Evolutionary conservation across 2,797 vertebrate species (phyloP).

Genomic region (Leptatherina wallacei): DNA sequence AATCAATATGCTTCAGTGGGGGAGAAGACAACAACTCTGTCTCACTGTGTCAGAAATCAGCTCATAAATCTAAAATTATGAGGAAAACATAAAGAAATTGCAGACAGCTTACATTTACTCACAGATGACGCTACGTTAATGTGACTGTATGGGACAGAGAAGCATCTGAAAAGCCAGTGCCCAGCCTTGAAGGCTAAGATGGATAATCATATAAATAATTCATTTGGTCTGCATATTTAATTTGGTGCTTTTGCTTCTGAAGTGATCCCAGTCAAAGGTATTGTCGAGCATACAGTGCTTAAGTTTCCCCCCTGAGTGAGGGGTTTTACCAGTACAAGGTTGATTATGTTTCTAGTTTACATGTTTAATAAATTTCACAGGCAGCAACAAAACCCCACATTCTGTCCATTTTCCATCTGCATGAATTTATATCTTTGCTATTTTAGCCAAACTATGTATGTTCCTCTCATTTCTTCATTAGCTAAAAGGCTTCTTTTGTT

Average conservation of each 20-base stretch:
- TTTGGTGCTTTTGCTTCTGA: constrained; percentile 64
- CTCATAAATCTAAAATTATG: not conserved
- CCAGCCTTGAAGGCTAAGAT: constrained; percentile 43
- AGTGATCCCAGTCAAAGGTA: constrained; percentile 45
- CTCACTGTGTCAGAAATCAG: not conserved
- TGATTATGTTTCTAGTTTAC: not conserved
- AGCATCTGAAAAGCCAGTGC: constrained; percentile 39
- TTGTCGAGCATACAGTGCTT: constrained; percentile 34
- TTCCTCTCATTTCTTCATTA: constrained; percentile 26
- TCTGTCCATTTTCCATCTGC: constrained; percentile 11
- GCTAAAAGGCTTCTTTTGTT: constrained; percentile 12
- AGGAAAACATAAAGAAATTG: not conserved
- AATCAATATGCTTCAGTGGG: not conserved
- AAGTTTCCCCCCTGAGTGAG: not conserved
- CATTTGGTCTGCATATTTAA: constrained; percentile 74
- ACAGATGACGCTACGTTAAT: not conserved
- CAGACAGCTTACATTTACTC: not conserved
- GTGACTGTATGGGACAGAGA: constrained; percentile 32
- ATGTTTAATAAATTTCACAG: not conserved
- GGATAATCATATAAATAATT: constrained; percentile 76
- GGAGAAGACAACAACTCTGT: not conserved
- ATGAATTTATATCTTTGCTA: constrained; percentile 14
- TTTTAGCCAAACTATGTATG: not conserved
- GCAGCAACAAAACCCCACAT: not conserved
- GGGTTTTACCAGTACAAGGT: not conserved